These are phyloP conservation scores for Marronus borbonicus DNA, from an alignment of 2,888 invertebrate species.

Conservation along the genomic window DNA sequence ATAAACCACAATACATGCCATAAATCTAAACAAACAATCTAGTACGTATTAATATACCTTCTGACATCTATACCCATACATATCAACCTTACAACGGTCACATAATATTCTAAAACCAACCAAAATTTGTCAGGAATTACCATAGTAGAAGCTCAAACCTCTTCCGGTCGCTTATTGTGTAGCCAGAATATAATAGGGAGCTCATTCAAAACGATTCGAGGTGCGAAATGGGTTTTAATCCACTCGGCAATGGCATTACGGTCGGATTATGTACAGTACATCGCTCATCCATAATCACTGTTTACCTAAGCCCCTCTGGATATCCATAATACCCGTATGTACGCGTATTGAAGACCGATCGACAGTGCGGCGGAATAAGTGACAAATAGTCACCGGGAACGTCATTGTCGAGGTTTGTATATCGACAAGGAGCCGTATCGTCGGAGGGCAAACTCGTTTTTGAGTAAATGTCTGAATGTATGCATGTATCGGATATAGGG, in stretches of 20 bases:
- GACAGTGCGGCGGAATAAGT: slow-evolving; percentile 43
- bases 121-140: slow-evolving; percentile 58
- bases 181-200: slow-evolving; percentile 60
- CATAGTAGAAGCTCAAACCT: slow-evolving; percentile 60
- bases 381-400: slow-evolving; percentile 46
- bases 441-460: slow-evolving; percentile 27
- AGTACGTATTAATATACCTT: neutral
- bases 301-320: slow-evolving; percentile 66
- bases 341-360: slow-evolving; percentile 22
- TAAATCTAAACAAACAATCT: slow-evolving; percentile 32
- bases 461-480: neutral
- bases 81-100: neutral
- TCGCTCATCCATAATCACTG: slow-evolving; percentile 68
- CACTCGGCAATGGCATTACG: slow-evolving; percentile 66
- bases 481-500: slow-evolving; percentile 20
- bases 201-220: slow-evolving; percentile 61
- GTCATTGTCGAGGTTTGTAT: slow-evolving; percentile 27
- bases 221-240: slow-evolving; percentile 67
- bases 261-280: slow-evolving; percentile 66
- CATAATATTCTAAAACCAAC: slow-evolving; percentile 40
- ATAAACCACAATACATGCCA: neutral
- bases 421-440: slow-evolving; percentile 29
- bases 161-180: slow-evolving; percentile 65
- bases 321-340: slow-evolving; percentile 40
- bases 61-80: slow-evolving; percentile 5